Conservation (phyloP, 1,140 invertebrate genomes). For the Penaeus japonicus region DNA sequence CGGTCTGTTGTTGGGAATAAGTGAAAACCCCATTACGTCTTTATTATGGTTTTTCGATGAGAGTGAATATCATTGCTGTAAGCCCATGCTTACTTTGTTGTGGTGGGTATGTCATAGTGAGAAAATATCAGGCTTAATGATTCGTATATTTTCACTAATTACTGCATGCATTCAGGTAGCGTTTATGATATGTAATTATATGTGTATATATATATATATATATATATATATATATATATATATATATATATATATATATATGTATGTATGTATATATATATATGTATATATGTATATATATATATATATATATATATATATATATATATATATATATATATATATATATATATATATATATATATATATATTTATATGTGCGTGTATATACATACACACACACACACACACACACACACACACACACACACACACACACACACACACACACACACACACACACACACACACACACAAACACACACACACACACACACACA, state of each 20-base stretch:
- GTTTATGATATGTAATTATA: background rate
- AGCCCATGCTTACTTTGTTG: no score
- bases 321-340: background rate
- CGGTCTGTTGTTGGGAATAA: no score
- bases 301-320: background rate
- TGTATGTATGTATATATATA: background rate
- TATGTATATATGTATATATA: background rate
- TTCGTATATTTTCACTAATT: no score
- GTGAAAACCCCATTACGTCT: no score
- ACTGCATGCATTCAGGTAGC: background rate
- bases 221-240: no score
- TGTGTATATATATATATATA: background rate
- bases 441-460: no score
- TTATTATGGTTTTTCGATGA: no score
- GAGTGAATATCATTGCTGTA: no score
- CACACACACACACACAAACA: no score
- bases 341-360: background rate
- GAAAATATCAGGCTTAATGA: no score
- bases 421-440: background rate
- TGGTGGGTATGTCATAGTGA: no score
- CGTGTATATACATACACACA: background rate
- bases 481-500: no score
- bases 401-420: background rate
- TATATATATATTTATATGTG: background rate
- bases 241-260: background rate